phyloP scores from a whole-genome alignment of 2,113 vertebrate species.

The Prietella phreatophila region DNA sequence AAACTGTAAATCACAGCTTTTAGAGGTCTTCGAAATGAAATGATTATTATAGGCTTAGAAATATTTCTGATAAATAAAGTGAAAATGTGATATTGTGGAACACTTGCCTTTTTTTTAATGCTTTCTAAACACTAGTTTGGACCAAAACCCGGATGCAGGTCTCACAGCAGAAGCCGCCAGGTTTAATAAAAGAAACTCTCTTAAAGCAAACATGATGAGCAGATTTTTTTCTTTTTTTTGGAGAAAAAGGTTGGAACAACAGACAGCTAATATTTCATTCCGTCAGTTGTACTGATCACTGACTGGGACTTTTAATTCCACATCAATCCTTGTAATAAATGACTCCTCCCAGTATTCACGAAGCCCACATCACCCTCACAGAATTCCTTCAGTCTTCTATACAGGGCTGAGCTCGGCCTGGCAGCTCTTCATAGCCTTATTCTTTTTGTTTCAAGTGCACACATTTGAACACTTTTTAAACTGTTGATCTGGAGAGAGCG shows the following conservation, averaged over 20 bases:
- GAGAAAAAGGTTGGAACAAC: background rate
- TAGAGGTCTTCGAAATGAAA: background rate
- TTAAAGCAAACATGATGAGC: background rate
- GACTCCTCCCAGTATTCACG: background rate
- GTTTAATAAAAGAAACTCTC: background rate
- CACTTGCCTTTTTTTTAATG: background rate
- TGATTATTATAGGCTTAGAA: too few species aligned
- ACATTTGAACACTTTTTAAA: slow-evolving; percentile 42
- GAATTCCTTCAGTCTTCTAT: slow-evolving; percentile 4
- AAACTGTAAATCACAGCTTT: background rate
- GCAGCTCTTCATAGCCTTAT: background rate
- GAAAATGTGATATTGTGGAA: background rate
- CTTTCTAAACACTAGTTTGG: background rate
- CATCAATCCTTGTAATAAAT: slow-evolving; percentile 1
- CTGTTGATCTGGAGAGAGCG: background rate
- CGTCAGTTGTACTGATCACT: background rate
- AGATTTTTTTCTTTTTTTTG: background rate
- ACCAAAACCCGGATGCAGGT: background rate
- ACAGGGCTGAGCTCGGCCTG: background rate
- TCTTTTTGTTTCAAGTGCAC: slow-evolving; percentile 41
- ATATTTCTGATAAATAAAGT: background rate
- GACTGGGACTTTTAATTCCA: slow-evolving; percentile 21
- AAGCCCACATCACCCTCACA: background rate
- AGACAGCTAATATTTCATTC: background rate
- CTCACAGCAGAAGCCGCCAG: background rate